A percentile compares a stretch with the other conserved stretches of the same genome.
phyloP scores from a whole-genome alignment of 2,113 vertebrate genomes.

The Paratilapia polleni region DNA sequence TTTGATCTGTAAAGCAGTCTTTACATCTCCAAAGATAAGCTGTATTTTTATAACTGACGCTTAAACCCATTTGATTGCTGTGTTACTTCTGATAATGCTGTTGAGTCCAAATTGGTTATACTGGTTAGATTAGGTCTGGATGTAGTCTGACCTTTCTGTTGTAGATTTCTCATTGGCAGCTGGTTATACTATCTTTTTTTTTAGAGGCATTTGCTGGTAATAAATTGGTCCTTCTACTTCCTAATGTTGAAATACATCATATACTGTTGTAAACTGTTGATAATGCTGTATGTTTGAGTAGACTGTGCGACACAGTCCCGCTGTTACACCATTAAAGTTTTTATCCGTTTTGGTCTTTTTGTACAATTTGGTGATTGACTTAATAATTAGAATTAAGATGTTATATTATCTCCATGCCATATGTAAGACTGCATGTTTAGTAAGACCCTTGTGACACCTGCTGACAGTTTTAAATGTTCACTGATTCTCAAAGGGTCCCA shows the following conservation, averaged over 20 bases:
- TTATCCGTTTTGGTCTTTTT: not conserved
- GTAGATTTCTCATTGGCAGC: conserved; percentile 57
- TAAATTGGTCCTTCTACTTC: not conserved
- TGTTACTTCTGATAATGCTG: conserved; percentile 75
- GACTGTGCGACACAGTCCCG: not conserved
- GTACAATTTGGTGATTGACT: not conserved
- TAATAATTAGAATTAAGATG: not conserved
- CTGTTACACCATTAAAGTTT: not conserved
- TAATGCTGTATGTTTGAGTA: conserved; percentile 6
- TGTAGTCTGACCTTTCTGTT: not conserved
- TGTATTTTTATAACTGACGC: conserved; percentile 60
- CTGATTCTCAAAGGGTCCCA: not conserved
- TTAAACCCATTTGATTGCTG: not conserved
- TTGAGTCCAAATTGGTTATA: conserved; percentile 57
- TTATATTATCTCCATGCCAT: not conserved
- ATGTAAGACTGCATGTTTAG: not conserved
- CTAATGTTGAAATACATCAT: not conserved
- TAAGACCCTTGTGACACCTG: conserved; percentile 59
- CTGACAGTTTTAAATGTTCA: conserved; percentile 23
- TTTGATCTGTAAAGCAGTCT: conserved; percentile 50
- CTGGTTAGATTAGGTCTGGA: conserved; percentile 2
- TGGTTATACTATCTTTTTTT: conserved; percentile 28
- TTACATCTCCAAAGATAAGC: conserved; percentile 87
- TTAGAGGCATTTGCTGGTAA: not conserved
- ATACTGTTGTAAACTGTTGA: not conserved